Conservation (phyloP, 2,113 vertebrate species). For the Petromus typicus region DNA sequence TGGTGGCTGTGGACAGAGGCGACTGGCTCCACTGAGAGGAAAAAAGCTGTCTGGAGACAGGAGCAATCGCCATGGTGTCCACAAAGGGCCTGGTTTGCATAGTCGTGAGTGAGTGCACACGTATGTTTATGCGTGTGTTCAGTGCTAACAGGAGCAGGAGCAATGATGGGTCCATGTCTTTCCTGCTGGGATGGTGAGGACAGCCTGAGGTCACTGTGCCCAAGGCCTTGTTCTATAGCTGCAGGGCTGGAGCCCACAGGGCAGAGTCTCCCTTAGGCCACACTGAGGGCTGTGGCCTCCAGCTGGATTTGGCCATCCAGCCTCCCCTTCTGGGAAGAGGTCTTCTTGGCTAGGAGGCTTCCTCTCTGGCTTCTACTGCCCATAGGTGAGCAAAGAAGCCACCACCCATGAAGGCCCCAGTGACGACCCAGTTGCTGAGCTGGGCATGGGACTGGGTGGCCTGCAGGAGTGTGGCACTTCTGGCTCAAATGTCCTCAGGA, state of each 20-base stretch:
- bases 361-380: not conserved
- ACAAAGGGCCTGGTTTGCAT: not conserved
- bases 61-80: rapidly evolving
- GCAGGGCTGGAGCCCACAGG: not conserved
- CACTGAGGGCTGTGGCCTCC: rapidly evolving
- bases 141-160: not conserved
- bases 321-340: not conserved
- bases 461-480: not conserved
- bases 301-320: not conserved
- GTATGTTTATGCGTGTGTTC: no score
- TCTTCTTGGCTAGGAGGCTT: not conserved
- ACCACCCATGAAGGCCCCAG: not conserved
- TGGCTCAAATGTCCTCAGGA: no score
- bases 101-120: not conserved
- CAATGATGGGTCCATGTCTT: rapidly evolving
- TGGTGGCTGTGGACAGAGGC: not conserved
- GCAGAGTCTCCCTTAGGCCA: not conserved
- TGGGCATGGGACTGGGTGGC: not conserved
- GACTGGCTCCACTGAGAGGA: rapidly evolving
- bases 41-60: not conserved
- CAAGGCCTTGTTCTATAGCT: not conserved
- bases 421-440: rapidly evolving
- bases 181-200: not conserved
- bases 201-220: not conserved
- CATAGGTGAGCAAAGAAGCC: not conserved